These are phyloP conservation scores for Ophraella communa DNA, from an alignment of 2,888 invertebrate genomes.

Conservation along the genomic window DNA sequence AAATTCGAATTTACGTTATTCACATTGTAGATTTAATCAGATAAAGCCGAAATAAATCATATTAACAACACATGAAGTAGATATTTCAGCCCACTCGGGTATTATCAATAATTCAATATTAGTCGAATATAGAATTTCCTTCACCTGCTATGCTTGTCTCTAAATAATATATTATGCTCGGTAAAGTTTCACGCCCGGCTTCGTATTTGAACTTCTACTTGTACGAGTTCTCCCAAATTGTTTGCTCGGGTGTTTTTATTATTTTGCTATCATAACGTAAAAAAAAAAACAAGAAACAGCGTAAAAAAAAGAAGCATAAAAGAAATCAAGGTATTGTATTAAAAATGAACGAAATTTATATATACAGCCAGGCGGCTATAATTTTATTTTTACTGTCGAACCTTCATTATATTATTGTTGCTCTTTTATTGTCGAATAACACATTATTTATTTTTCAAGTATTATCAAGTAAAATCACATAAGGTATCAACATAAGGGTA, in stretches of 20 bases:
- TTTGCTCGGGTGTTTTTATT: not conserved
- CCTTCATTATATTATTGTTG: too few relatives aligned
- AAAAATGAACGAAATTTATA: not conserved
- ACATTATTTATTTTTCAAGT: too few relatives aligned
- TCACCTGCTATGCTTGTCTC: conserved; percentile 23
- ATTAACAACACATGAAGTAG: conserved; percentile 29
- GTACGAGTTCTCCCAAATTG: conserved; percentile 4
- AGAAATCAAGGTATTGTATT: not conserved
- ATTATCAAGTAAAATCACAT: too few relatives aligned
- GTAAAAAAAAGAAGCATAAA: not conserved
- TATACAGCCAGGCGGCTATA: not conserved
- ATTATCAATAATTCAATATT: conserved; percentile 34
- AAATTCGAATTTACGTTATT: conserved; percentile 20
- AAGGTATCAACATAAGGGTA: too few relatives aligned
- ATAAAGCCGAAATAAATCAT: conserved; percentile 31
- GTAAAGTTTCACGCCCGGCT: conserved; percentile 13
- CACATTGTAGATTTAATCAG: conserved; percentile 19
- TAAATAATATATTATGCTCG: conserved; percentile 27
- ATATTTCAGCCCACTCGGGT: conserved; percentile 27
- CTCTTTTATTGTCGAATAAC: not conserved
- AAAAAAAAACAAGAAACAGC: too few relatives aligned
- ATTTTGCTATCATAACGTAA: not conserved
- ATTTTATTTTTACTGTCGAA: not conserved
- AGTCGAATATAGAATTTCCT: conserved; percentile 29
- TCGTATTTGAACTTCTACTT: not conserved